phyloP scores from a whole-genome alignment of 2,797 vertebrate species.

The Channallabes apus region DNA sequence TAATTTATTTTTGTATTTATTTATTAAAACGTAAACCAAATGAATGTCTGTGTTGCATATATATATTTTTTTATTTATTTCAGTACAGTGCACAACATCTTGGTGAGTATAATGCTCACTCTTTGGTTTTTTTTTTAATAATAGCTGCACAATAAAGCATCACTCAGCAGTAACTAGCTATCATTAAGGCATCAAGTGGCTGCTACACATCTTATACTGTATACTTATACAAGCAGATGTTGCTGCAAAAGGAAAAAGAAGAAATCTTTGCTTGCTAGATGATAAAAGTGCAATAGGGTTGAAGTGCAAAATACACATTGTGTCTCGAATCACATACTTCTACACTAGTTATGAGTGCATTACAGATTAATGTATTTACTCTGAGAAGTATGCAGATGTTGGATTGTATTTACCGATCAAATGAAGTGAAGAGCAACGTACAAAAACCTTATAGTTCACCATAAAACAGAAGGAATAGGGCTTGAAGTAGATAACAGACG shows the following conservation, averaged over 20 bases:
- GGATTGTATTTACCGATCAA: not conserved
- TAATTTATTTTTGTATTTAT: slow-evolving; percentile 82
- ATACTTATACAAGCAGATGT: not conserved
- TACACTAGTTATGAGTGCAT: not conserved
- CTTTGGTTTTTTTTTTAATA: slow-evolving; percentile 10
- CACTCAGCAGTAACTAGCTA: slow-evolving; percentile 24
- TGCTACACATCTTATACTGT: slow-evolving; percentile 29
- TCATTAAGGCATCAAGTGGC: slow-evolving; percentile 47
- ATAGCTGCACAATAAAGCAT: slow-evolving; percentile 25
- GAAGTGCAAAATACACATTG: not conserved
- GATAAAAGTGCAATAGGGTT: not conserved
- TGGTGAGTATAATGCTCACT: not conserved
- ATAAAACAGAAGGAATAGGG: not conserved
- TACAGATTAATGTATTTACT: not conserved
- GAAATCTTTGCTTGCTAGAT: slow-evolving; percentile 26
- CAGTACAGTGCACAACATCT: not conserved
- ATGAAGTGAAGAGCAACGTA: not conserved
- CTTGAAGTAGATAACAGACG: not conserved
- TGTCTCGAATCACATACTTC: not conserved
- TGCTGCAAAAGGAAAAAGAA: slow-evolving; percentile 17
- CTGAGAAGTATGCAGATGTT: not conserved
- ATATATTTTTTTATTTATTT: slow-evolving; percentile 36
- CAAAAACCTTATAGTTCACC: not conserved
- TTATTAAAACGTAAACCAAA: slow-evolving; percentile 77
- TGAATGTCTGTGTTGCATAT: slow-evolving; percentile 33